Evolutionary conservation across 2,888 invertebrate species (phyloP).

Genomic region (Anticlea derivata): DNA sequence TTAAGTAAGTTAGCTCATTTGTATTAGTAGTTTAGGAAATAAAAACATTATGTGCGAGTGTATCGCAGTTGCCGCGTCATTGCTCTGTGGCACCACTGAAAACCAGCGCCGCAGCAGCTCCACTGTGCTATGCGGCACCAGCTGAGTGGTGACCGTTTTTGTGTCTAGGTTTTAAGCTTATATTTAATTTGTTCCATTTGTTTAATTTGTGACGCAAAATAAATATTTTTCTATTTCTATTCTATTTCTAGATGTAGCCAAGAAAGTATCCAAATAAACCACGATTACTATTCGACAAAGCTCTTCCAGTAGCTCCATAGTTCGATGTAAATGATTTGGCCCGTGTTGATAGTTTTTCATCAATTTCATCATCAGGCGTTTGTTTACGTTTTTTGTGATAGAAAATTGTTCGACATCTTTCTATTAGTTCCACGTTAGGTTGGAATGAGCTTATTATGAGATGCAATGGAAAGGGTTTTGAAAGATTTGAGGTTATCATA

Average conservation of each 20-base stretch:
- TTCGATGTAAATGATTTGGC: constrained; percentile 44
- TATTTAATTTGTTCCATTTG: too few species aligned
- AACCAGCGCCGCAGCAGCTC: too few species aligned
- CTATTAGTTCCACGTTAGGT: constrained; percentile 48
- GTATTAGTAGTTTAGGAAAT: too few species aligned
- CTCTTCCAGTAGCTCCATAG: constrained; percentile 48
- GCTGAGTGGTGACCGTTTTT: too few species aligned
- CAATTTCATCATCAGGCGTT: constrained; percentile 57
- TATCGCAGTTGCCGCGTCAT: too few species aligned
- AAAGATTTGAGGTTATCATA: not conserved
- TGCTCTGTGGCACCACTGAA: too few species aligned
- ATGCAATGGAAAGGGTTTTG: constrained; percentile 15
- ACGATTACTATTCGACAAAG: constrained; percentile 19
- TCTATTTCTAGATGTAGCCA: constrained; percentile 4
- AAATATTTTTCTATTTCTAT: too few species aligned
- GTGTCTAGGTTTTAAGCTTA: too few species aligned
- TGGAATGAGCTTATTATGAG: constrained; percentile 35
- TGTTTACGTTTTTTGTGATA: constrained; percentile 68
- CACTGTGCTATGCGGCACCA: too few species aligned
- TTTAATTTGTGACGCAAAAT: too few species aligned
- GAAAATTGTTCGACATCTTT: constrained; percentile 55
- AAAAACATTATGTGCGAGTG: too few species aligned
- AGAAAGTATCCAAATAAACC: constrained; percentile 17
- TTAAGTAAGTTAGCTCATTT: too few species aligned
- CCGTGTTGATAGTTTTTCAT: constrained; percentile 59